Percentiles rank a stretch among this genome's conserved stretches.
phyloP scores from a whole-genome alignment of 2,113 vertebrate genomes.

The Semnornis frantzii region DNA sequence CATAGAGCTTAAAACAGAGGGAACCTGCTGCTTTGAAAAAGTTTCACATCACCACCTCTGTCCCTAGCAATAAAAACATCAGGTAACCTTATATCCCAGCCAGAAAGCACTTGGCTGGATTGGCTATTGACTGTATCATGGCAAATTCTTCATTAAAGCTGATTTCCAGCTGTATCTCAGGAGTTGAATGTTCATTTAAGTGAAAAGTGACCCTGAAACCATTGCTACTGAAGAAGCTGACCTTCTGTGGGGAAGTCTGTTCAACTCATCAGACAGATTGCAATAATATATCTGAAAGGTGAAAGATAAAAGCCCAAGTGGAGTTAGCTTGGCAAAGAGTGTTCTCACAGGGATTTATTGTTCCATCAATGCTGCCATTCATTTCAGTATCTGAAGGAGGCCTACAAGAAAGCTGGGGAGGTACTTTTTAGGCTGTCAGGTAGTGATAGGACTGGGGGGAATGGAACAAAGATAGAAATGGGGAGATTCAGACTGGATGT shows the following conservation, averaged over 20 bases:
- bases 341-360: neutral
- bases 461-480: too few species aligned
- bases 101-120: neutral
- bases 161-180: neutral
- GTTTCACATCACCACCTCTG: neutral
- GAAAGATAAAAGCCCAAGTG: constrained; percentile 3
- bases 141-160: constrained; percentile 12
- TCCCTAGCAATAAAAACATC: neutral
- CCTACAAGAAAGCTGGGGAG: too few species aligned
- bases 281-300: neutral
- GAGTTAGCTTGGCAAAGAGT: neutral
- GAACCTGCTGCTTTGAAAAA: neutral
- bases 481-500: too few species aligned
- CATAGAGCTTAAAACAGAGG: neutral
- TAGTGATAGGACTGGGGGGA: too few species aligned
- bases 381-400: too few species aligned
- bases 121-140: neutral
- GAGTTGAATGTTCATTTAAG: constrained; percentile 7
- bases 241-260: neutral
- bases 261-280: neutral
- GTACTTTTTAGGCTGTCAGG: too few species aligned
- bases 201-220: constrained; percentile 11
- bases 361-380: neutral
- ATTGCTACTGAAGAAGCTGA: neutral
- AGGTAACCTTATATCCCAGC: neutral